Evolutionary conservation across 2,888 invertebrate species (phyloP).

Genomic region (Calameuta idolon): DNA sequence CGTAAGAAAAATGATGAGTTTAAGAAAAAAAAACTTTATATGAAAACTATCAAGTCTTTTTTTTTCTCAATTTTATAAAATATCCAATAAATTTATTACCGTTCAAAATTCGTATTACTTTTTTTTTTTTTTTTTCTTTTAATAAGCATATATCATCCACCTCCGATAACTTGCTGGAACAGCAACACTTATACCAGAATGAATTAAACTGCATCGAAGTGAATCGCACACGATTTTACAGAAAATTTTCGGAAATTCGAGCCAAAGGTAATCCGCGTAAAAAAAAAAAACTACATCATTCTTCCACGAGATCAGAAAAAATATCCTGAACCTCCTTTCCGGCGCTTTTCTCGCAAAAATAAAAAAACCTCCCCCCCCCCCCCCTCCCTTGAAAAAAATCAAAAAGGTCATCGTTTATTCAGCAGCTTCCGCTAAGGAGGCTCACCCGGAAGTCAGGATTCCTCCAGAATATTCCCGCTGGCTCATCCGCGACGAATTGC

Average conservation of each 20-base stretch:
- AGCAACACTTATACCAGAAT: no score
- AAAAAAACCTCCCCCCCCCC: neutral
- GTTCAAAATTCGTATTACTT: neutral
- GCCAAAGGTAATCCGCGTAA: neutral
- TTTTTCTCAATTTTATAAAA: neutral
- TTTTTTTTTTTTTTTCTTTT: no score
- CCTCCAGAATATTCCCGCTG: neutral
- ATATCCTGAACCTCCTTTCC: neutral
- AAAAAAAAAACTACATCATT: neutral
- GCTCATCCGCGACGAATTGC: no score
- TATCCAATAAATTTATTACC: neutral
- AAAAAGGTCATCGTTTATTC: neutral
- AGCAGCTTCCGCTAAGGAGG: neutral
- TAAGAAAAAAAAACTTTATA: neutral
- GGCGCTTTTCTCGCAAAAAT: neutral
- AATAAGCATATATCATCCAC: neutral
- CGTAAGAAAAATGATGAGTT: neutral
- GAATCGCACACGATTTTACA: no score
- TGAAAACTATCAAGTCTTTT: neutral
- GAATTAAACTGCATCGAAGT: no score
- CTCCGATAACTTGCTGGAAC: neutral
- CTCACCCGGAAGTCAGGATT: neutral
- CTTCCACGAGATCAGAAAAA: neutral
- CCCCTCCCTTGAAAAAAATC: neutral
- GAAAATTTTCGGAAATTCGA: neutral